These are phyloP conservation scores for Meleagris gallopavo DNA, from an alignment of 2,113 vertebrate genomes.

Conservation along the genomic window DNA sequence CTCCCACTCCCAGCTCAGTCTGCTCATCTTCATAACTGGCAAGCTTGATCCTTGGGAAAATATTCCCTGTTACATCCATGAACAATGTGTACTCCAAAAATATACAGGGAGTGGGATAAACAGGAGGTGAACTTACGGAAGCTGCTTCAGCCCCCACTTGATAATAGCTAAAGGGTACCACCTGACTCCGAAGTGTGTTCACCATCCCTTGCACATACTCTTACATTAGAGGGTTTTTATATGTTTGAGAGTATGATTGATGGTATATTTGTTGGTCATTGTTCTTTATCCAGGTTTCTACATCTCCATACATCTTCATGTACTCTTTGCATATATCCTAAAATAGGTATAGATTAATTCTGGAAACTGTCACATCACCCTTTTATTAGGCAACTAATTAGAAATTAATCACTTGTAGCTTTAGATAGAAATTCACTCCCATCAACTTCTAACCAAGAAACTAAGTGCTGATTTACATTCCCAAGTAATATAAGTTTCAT, in stretches of 20 bases:
- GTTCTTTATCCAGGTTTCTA: background rate
- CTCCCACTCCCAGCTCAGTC: background rate
- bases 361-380: background rate
- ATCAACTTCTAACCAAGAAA: background rate
- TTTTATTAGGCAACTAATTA: background rate
- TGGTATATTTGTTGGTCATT: background rate
- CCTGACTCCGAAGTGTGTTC: background rate
- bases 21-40: background rate
- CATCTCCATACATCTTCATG: background rate
- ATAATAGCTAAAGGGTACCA: background rate
- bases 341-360: background rate
- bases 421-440: background rate
- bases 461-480: background rate
- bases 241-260: background rate
- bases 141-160: slow-evolving; percentile 45
- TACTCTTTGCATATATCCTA: background rate
- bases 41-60: background rate
- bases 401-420: background rate
- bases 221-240: background rate
- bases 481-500: background rate
- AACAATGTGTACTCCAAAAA: slow-evolving; percentile 33
- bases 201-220: background rate
- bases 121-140: slow-evolving; percentile 64
- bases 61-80: background rate
- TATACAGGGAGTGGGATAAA: slow-evolving; percentile 58